Evolutionary conservation across 2,888 invertebrate genomes (phyloP).

Genomic region (Magallana nippona): DNA sequence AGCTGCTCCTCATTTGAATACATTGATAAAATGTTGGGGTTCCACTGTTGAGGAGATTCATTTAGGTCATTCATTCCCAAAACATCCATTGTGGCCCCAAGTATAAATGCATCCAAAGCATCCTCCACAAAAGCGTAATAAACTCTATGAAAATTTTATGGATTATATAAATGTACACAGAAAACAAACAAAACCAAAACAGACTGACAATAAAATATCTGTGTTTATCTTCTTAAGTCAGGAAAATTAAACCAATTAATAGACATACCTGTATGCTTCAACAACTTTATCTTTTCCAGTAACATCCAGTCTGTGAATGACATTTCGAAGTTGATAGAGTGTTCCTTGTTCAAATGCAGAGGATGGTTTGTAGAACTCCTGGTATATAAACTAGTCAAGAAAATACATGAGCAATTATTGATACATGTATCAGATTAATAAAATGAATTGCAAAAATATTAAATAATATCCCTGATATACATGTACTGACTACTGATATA

Average conservation of each 20-base stretch:
- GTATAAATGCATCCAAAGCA: slow-evolving; percentile 45
- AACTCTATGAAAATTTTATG: background rate
- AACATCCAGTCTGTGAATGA: background rate
- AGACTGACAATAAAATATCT: background rate
- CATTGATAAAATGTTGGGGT: background rate
- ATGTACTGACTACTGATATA: too few species aligned
- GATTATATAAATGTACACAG: background rate
- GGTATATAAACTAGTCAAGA: background rate
- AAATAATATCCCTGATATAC: too few species aligned
- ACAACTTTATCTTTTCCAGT: background rate
- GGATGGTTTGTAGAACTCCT: slow-evolving; percentile 20
- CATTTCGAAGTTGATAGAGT: background rate
- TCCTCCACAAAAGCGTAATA: slow-evolving; percentile 50
- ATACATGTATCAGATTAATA: background rate
- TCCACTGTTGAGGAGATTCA: background rate
- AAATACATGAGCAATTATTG: background rate
- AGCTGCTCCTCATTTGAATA: background rate
- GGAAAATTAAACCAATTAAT: too few species aligned
- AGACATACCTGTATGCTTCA: too few species aligned
- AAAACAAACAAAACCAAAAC: background rate
- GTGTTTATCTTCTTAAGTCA: background rate
- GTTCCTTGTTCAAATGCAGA: slow-evolving; percentile 7
- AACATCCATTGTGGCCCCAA: slow-evolving; percentile 47
- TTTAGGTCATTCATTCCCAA: background rate
- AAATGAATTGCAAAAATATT: too few species aligned